Base-by-base conservation (phyloP, 2,113 vertebrate genomes). In the Etheostoma cragini region DNA sequence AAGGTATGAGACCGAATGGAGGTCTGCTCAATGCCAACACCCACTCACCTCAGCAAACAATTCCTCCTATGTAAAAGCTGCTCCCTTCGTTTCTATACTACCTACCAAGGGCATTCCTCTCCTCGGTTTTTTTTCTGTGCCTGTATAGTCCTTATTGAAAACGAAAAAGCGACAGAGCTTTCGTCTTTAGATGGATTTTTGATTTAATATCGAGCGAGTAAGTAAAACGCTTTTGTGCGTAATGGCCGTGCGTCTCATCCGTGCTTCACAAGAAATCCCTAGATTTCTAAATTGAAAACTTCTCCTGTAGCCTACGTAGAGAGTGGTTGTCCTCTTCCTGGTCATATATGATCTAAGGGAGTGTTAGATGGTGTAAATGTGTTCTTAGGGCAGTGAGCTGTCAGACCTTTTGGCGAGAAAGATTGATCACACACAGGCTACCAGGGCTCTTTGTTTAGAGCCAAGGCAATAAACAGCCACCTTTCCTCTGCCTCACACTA, bases 301-400 rank as follows among this genome's bases (percentile, higher is more conserved):
- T 76, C 61, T 88, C 66, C 84, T 30, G n/a, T 35, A 72, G 66
- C 80, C 19, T 73, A 63, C 76, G 67, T 53, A 75, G 58, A 95
- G 95, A 91, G 91, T 94, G 94, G 91, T 91, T 92, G 93, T 93
- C 95, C 94, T 97, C 96, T 96, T 95, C 95, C 94, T 90, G 84
- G 94, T 93, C 94, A 95, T 96, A 96, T 97, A 96, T 97, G 96
- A 97, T 97, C 95, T 96, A 93, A 96, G 96, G 95, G 95, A 96
- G 95, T 96, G 96, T 96, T 96, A 90, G 96, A 96, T 97, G 96
- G 95, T 96, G 97, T 95, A 97, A 97, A 97, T 96, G 98, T 97
- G 97, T 97, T 98, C 97, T 97, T 95, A 96, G 96, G 97, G 97
- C 97, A 96, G 96, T 94, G 96, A 97, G 97, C 98, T 99, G 98